Conservation (phyloP, 2,113 vertebrate genomes). For the Notothenia rossii region DNA sequence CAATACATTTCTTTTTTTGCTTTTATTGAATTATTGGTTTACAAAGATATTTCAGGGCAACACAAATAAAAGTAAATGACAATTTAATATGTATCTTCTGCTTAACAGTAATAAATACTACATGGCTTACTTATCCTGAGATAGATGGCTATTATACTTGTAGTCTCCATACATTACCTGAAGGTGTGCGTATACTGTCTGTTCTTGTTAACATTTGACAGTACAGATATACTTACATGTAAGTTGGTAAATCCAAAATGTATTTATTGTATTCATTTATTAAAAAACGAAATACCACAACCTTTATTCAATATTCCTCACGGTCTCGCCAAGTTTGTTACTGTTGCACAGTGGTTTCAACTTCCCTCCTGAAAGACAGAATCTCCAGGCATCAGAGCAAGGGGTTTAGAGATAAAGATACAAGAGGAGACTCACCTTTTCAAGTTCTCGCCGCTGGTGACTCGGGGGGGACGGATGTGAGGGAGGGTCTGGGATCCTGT, state of each 20-base stretch:
- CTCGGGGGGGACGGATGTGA: slow-evolving; percentile 58
- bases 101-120: neutral
- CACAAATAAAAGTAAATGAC: neutral
- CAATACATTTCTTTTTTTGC: neutral
- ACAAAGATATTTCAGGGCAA: neutral
- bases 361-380: slow-evolving; percentile 63
- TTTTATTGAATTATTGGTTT: slow-evolving; percentile 48
- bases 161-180: neutral
- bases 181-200: neutral
- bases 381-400: slow-evolving; percentile 42
- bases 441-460: slow-evolving; percentile 40
- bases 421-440: slow-evolving; percentile 77
- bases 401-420: slow-evolving; percentile 55
- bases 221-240: neutral
- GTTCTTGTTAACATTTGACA: neutral
- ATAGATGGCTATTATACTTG: neutral
- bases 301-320: neutral
- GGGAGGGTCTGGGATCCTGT: slow-evolving; percentile 69
- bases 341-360: neutral
- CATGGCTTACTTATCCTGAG: neutral
- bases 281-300: neutral
- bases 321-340: slow-evolving; percentile 5
- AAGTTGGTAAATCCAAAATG: neutral
- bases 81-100: neutral
- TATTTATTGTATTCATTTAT: neutral